Percentiles rank a stretch among this genome's conserved stretches.
phyloP scores from a whole-genome alignment of 37 sponge, comb jelly and placozoan genomes.

The Bolinopsis microptera region DNA sequence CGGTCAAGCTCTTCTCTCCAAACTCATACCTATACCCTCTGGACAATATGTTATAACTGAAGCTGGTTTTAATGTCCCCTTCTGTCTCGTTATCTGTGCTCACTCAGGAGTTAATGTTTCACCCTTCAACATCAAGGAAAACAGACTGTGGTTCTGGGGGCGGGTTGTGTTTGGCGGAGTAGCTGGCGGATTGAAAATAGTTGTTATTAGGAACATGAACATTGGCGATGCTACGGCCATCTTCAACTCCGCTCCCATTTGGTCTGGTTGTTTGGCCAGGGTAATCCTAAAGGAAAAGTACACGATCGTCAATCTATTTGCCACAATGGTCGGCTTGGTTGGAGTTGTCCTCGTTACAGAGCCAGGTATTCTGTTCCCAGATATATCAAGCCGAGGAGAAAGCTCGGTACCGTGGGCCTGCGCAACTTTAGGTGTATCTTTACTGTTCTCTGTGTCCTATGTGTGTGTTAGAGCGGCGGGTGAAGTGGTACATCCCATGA shows the following conservation, averaged over 20 bases:
- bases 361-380: conserved; percentile 23
- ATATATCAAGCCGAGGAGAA: neutral
- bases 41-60: conserved; percentile 12
- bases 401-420: neutral
- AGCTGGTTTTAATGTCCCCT: neutral
- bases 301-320: conserved; percentile 27
- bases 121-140: neutral
- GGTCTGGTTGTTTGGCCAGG: neutral
- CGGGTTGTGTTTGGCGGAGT: neutral
- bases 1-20: neutral
- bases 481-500: neutral
- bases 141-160: conserved; percentile 2
- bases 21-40: conserved; percentile 13
- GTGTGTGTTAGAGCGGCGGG: conserved; percentile 1
- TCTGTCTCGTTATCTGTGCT: neutral
- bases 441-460: neutral
- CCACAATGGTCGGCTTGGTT: neutral
- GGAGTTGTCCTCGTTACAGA: conserved; percentile 24
- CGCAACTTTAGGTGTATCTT: neutral
- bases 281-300: conserved; percentile 48
- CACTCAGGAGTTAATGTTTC: neutral
- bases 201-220: conserved; percentile 46
- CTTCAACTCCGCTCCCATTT: conserved; percentile 30
- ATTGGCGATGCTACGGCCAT: conserved; percentile 65
- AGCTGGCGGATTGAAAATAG: neutral